Evolutionary conservation across 1,140 invertebrate species (phyloP).

Genomic region (Schlechtendalia chinensis): DNA sequence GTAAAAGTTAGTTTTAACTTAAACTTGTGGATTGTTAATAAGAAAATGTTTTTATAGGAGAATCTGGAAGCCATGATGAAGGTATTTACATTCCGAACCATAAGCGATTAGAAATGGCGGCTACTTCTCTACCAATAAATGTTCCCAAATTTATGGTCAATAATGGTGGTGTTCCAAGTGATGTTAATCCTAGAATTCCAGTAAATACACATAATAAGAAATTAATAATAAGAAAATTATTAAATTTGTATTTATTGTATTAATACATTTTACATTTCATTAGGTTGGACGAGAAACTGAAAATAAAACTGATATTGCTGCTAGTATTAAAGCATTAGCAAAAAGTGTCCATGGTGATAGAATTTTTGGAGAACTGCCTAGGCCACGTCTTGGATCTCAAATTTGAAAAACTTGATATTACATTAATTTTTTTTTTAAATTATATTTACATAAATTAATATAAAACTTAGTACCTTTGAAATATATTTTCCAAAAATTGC

Average conservation of each 20-base stretch:
- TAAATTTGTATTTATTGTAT: too few relatives aligned
- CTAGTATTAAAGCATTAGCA: conserved; percentile 81
- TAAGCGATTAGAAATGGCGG: conserved; percentile 18
- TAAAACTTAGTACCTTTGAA: conserved; percentile 25
- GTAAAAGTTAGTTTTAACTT: conserved; percentile 54
- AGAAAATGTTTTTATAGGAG: background rate
- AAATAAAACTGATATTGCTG: conserved; percentile 68
- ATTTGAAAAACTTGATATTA: conserved; percentile 60
- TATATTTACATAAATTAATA: conserved; percentile 27
- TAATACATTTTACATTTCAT: background rate
- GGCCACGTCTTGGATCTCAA: conserved; percentile 76
- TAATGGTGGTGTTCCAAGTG: conserved; percentile 29
- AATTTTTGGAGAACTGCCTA: conserved; percentile 79
- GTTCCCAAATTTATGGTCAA: conserved; percentile 30
- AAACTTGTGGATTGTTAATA: background rate
- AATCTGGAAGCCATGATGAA: conserved; percentile 45
- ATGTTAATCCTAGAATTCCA: conserved; percentile 33
- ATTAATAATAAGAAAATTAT: too few relatives aligned
- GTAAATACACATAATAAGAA: background rate
- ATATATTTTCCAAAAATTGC: conserved; percentile 15
- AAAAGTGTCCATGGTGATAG: conserved; percentile 80
- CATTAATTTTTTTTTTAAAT: conserved; percentile 20
- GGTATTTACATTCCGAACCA: conserved; percentile 35
- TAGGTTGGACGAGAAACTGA: conserved; percentile 22
- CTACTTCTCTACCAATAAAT: conserved; percentile 27